These are phyloP conservation scores for Tangara arthus DNA, from an alignment of 2,797 vertebrate genomes.

Conservation along the genomic window DNA sequence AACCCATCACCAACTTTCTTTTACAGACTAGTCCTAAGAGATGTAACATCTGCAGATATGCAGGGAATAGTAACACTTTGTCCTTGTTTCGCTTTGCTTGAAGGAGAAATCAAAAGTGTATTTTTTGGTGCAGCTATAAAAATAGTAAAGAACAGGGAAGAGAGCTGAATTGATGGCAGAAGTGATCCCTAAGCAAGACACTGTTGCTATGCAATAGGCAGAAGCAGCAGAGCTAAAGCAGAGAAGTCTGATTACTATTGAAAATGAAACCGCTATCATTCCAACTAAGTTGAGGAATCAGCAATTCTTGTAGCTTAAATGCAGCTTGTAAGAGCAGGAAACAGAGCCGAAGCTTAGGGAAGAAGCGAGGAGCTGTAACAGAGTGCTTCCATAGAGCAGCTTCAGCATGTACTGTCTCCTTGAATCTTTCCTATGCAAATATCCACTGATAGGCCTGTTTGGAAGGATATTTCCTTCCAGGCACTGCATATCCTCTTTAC, in stretches of 20 bases:
- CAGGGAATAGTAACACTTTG: conserved; percentile 75
- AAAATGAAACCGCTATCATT: neutral
- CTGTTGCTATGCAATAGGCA: neutral
- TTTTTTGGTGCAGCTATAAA: conserved; percentile 66
- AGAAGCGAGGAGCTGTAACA: neutral
- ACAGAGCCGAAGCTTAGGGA: neutral
- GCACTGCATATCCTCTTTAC: neutral
- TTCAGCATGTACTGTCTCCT: neutral
- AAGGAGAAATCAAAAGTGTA: conserved; percentile 73
- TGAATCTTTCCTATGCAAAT: neutral
- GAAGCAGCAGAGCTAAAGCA: neutral
- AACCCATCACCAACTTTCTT: conserved; percentile 48
- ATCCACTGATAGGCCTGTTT: neutral
- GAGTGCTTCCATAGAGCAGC: neutral
- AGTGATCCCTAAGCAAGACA: neutral
- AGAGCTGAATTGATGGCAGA: neutral
- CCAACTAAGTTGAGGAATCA: neutral
- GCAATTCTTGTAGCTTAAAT: neutral
- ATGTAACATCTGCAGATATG: conserved; percentile 60
- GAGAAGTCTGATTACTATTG: neutral
- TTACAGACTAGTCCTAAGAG: conserved; percentile 66
- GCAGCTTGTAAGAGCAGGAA: neutral
- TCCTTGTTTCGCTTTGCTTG: conserved; percentile 70
- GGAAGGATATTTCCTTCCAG: neutral
- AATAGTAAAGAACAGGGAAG: neutral